Base-by-base conservation (phyloP, 2,797 vertebrate genomes). In the Sebastiscus tertius region DNA sequence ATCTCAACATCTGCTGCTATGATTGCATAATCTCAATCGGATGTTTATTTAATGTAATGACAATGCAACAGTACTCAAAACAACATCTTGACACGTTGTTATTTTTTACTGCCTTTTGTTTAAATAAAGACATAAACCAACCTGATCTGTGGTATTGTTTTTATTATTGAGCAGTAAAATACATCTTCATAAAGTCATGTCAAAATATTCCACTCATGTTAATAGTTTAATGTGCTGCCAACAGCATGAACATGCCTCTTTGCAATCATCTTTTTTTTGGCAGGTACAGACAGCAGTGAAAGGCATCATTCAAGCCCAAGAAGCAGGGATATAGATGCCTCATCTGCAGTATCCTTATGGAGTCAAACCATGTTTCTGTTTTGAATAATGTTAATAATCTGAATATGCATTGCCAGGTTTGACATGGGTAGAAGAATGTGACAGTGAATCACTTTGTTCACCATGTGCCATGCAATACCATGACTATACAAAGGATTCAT, bases 381-480 rank as follows among this genome's bases (percentile, higher is more conserved):
- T 55, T 14, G 1, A 20, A 29, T 49, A 14, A 20, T 74, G 55
- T 20, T 31, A 59, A 59, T 8, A 24, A 74, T 39, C 2, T 14
- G 6, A 22, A 34, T 24, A 59, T 24, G 20, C 20, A 55, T 42
- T 46, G 31, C 26, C 33, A 63, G n/a, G 24, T 69, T 63, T 75
- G 22, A 73, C 79, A 73, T 39, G 22, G 59, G 59, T 27, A 60
- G 10, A 64, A 52, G 63, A 82, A 61, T 80, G 58, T 87, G 82
- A 92, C 87, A 85, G 89, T 82, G 85, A 80, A 86, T 84, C 80
- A 93, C 86, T 85, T 90, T 92, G 88, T 90, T 90, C 84, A 78
- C 85, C 87, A 87, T 93, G 89, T 92, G 86, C 88, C 91, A 81
- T 86, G 85, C 85, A 60, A 88, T 82, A 79, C 80, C 83, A 83